Conservation (phyloP, 2,113 vertebrate genomes). For the Felis chaus region DNA sequence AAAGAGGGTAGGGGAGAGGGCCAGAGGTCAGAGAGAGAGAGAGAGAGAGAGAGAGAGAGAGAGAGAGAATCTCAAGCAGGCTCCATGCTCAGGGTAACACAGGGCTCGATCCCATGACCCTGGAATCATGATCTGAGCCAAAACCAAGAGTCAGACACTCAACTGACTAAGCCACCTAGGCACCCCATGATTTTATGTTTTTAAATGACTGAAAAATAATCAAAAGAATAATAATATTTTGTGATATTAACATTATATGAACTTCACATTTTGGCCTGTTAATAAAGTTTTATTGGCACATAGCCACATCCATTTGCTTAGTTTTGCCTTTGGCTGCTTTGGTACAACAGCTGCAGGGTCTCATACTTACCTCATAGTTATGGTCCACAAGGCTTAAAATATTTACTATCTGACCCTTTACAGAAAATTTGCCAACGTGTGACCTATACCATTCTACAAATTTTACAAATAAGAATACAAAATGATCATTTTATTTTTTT, state of each 20-base stretch:
- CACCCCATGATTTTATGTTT: not conserved
- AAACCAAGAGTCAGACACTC: too few species aligned
- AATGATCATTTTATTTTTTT: not conserved
- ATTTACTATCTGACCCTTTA: not conserved
- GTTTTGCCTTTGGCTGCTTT: not conserved
- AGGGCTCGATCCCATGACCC: too few species aligned
- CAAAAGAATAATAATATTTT: not conserved
- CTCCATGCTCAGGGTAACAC: too few species aligned
- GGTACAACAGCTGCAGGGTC: not conserved
- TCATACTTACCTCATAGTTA: not conserved
- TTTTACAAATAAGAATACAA: not conserved
- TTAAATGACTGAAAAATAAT: not conserved
- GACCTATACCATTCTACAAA: not conserved
- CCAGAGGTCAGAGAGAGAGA: too few species aligned
- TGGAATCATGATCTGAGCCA: too few species aligned
- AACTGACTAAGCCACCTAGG: too few species aligned
- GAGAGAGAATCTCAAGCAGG: too few species aligned
- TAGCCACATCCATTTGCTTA: not conserved
- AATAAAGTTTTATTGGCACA: not conserved
- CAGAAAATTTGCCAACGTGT: not conserved
- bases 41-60: too few species aligned
- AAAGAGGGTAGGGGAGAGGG: too few species aligned
- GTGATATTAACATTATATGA: not conserved
- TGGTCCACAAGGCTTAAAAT: not conserved
- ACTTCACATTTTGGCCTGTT: not conserved